Percentiles rank a stretch among this genome's conserved stretches.
phyloP scores from a whole-genome alignment of 1,140 invertebrate species.

The Parasteatoda tepidariorum region DNA sequence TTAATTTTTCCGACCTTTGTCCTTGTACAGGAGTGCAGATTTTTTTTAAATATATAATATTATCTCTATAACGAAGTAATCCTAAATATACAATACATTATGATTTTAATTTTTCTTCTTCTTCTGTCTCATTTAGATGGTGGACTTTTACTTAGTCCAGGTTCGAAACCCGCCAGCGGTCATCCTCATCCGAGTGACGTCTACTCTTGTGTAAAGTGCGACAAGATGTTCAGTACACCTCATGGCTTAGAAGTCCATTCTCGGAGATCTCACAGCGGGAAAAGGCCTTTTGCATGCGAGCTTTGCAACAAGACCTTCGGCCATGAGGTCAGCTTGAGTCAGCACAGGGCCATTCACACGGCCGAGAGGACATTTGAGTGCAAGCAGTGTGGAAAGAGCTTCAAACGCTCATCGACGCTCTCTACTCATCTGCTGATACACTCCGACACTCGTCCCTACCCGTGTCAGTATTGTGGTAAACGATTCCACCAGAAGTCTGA shows the following conservation, averaged over 20 bases:
- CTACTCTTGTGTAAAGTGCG: conserved; percentile 96
- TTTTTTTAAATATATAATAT: no score
- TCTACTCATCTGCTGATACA: conserved; percentile 77
- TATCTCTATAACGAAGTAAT: no score
- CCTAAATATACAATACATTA: no score
- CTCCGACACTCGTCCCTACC: conserved; percentile 72
- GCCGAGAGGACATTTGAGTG: conserved; percentile 70
- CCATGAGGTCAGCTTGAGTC: conserved; percentile 69
- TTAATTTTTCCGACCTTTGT: no score
- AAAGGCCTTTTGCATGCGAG: conserved; percentile 70
- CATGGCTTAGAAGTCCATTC: conserved; percentile 95
- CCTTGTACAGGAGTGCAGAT: no score
- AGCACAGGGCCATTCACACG: conserved; percentile 69
- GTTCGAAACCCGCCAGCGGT: neutral
- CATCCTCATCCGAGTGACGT: conserved; percentile 12
- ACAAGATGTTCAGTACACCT: conserved; percentile 97
- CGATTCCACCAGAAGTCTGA: conserved; percentile 77
- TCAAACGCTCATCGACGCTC: conserved; percentile 75
- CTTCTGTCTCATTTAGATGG: no score
- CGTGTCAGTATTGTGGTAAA: conserved; percentile 74
- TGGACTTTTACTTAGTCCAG: neutral
- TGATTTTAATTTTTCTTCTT: no score
- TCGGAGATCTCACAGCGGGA: conserved; percentile 90
- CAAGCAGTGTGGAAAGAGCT: conserved; percentile 73
- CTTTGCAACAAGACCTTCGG: conserved; percentile 71